A percentile compares a stretch with the other conserved stretches of the same genome.
Evolutionary conservation across 2,797 vertebrate species (phyloP).

Genomic region (Falco naumanni): DNA sequence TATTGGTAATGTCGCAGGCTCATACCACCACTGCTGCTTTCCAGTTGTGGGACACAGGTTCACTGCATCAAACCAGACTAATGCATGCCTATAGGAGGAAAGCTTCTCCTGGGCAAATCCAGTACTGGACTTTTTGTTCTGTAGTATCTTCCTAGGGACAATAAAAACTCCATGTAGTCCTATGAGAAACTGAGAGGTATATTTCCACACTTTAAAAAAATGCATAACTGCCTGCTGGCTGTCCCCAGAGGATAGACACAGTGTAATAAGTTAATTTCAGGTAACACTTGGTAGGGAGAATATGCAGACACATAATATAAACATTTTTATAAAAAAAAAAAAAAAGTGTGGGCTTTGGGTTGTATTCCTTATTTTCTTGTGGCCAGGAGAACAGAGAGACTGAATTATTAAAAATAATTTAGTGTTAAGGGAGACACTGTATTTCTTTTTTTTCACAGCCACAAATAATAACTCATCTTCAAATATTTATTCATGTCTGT

Average conservation of each 20-base stretch:
- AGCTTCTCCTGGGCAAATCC: not conserved
- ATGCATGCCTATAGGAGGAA: not conserved
- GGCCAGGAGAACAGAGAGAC: not conserved
- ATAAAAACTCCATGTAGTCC: not conserved
- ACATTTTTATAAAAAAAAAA: rapidly evolving
- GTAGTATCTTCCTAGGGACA: not conserved
- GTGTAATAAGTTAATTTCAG: not conserved
- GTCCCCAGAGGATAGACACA: not conserved
- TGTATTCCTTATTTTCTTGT: not conserved
- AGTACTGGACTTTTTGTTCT: not conserved
- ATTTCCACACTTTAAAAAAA: not conserved
- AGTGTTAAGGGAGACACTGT: not conserved
- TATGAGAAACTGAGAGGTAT: not conserved
- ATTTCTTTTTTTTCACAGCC: not conserved
- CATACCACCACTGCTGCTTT: not conserved
- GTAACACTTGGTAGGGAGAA: not conserved
- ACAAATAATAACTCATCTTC: not conserved
- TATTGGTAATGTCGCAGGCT: not conserved
- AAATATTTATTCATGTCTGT: not conserved
- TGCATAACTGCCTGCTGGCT: not conserved
- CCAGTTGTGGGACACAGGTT: not conserved
- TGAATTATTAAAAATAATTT: not conserved
- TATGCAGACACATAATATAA: not conserved
- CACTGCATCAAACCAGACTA: not conserved
- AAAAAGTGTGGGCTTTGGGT: not conserved